phyloP scores from a whole-genome alignment of 2,113 vertebrate genomes.

The Lucifuga dentata region DNA sequence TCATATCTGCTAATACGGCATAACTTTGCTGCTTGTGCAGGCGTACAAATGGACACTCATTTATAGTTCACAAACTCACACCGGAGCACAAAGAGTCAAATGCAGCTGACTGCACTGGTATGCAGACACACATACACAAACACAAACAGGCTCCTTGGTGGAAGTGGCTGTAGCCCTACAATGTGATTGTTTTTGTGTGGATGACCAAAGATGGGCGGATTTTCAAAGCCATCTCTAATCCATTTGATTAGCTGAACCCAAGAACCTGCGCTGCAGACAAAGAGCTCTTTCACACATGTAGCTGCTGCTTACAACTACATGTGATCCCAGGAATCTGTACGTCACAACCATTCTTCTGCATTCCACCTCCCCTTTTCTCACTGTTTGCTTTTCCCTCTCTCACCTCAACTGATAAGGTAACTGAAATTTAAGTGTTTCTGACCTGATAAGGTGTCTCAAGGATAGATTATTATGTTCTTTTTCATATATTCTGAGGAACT shows the following conservation, averaged over 20 bases:
- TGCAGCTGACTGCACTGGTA: conserved; percentile 57
- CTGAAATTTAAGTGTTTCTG: conserved; percentile 13
- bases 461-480: not conserved
- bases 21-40: conserved; percentile 17
- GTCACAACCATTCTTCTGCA: conserved; percentile 71
- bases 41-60: conserved; percentile 5
- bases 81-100: conserved; percentile 37
- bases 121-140: conserved; percentile 52
- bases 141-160: conserved; percentile 55
- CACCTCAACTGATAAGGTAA: conserved; percentile 37
- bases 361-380: conserved; percentile 44
- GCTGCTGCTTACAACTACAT: conserved; percentile 76
- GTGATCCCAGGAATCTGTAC: conserved; percentile 79
- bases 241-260: conserved; percentile 83
- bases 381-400: conserved; percentile 41
- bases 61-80: conserved; percentile 29
- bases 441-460: conserved; percentile 11
- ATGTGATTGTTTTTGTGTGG: conserved; percentile 76
- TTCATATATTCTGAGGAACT: not conserved
- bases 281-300: conserved; percentile 80
- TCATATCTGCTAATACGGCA: not conserved
- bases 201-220: conserved; percentile 64
- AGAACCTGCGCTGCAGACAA: conserved; percentile 77
- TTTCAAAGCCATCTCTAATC: conserved; percentile 82
- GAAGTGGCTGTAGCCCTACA: conserved; percentile 56